Evolutionary conservation across 2,113 vertebrate species (phyloP).

Genomic region (Procavia capensis): DNA sequence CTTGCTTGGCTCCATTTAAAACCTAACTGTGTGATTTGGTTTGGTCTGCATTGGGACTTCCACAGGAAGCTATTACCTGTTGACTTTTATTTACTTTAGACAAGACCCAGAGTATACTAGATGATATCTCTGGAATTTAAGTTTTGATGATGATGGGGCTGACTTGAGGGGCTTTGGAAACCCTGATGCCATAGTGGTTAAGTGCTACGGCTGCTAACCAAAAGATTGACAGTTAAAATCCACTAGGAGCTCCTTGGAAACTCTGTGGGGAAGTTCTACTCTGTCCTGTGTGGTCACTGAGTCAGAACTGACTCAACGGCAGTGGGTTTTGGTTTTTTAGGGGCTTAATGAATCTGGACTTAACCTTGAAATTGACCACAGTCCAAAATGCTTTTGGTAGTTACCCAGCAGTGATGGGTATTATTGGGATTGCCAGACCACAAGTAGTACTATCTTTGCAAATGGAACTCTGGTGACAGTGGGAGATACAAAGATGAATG

Average conservation of each 20-base stretch:
- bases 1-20: conserved; percentile 19
- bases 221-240: too few relatives aligned
- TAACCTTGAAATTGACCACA: neutral
- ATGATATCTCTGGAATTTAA: neutral
- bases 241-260: too few relatives aligned
- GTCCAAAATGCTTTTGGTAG: neutral
- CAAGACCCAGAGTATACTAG: neutral
- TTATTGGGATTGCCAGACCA: neutral
- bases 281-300: too few relatives aligned
- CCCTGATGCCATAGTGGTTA: too few relatives aligned
- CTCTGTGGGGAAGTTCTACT: too few relatives aligned
- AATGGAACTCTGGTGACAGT: neutral
- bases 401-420: neutral
- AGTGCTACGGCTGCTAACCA: too few relatives aligned
- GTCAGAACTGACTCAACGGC: too few relatives aligned
- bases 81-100: neutral
- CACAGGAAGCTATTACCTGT: neutral
- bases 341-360: neutral
- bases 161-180: neutral
- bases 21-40: neutral
- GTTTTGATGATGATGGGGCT: neutral
- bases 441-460: neutral
- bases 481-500: neutral
- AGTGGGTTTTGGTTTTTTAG: too few relatives aligned
- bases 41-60: neutral